Percentiles rank a stretch among this genome's conserved stretches.
These are phyloP conservation scores for Drosophila anomelani DNA, from an alignment of 2,888 invertebrate genomes.

Conservation along the genomic window DNA sequence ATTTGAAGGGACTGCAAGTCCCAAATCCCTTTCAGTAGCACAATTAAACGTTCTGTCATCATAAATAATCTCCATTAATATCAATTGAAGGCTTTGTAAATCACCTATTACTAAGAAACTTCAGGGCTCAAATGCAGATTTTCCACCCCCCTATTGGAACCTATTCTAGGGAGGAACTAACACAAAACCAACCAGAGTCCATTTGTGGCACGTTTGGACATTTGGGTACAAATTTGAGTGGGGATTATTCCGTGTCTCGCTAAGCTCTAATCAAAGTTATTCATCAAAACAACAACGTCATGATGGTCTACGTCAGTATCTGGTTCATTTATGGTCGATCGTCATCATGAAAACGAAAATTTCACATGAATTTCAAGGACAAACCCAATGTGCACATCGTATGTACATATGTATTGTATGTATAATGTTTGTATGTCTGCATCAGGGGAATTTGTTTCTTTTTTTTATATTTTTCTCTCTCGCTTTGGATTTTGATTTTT, in stretches of 20 bases:
- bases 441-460: conserved; percentile 30
- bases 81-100: neutral
- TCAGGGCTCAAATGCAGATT: conserved; percentile 12
- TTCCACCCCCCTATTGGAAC: neutral
- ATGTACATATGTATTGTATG: neutral
- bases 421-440: conserved; percentile 7
- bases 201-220: conserved; percentile 60
- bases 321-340: conserved; percentile 25
- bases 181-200: conserved; percentile 24
- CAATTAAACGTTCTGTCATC: neutral
- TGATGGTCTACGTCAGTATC: conserved; percentile 28
- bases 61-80: conserved; percentile 1
- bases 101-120: conserved; percentile 17
- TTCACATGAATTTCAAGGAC: conserved; percentile 79
- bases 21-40: conserved; percentile 1
- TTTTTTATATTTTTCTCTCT: conserved; percentile 30
- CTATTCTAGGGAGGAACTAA: conserved; percentile 1
- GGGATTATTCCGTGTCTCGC: neutral
- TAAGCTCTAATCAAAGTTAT: conserved; percentile 17
- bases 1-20: neutral
- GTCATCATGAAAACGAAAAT: conserved; percentile 51
- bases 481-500: conserved; percentile 25
- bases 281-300: conserved; percentile 33
- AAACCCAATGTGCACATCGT: conserved; percentile 54
- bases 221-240: conserved; percentile 14